phyloP scores from a whole-genome alignment of 23 tunicate genomes.

The Styela clava region DNA sequence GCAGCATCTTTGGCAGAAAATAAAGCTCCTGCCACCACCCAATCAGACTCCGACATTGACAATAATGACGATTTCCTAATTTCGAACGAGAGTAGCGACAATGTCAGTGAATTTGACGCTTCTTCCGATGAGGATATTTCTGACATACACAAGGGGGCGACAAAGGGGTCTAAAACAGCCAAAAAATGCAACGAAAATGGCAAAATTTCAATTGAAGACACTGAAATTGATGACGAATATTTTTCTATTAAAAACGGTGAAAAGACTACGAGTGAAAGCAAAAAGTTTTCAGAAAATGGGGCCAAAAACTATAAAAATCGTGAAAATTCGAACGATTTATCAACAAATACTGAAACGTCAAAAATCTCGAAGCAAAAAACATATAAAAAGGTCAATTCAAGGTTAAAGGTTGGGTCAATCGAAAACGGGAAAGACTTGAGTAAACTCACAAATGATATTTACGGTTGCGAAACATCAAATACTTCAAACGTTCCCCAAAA shows the following conservation, averaged over 20 bases:
- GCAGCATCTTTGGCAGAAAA: slow-evolving; percentile 69
- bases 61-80: not conserved
- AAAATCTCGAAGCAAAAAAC: not conserved
- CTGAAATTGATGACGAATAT: slow-evolving; percentile 1
- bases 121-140: slow-evolving; percentile 24
- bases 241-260: not conserved
- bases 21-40: not conserved
- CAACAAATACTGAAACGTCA: not conserved
- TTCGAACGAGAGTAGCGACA: slow-evolving; percentile 15
- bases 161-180: not conserved
- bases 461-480: not conserved
- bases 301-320: not conserved
- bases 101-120: slow-evolving; percentile 16
- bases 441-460: not conserved
- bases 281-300: not conserved
- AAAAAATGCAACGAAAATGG: not conserved
- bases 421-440: slow-evolving; percentile 25
- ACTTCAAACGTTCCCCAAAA: not conserved
- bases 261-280: not conserved
- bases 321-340: not conserved
- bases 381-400: slow-evolving; percentile 3
- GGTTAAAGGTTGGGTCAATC: not conserved
- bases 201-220: not conserved
- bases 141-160: not conserved
- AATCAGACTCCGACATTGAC: slow-evolving; percentile 23